Percentiles rank a stretch among this genome's conserved stretches.
These are phyloP conservation scores for Microchirus variegatus DNA, from an alignment of 2,797 vertebrate species.

Conservation along the genomic window DNA sequence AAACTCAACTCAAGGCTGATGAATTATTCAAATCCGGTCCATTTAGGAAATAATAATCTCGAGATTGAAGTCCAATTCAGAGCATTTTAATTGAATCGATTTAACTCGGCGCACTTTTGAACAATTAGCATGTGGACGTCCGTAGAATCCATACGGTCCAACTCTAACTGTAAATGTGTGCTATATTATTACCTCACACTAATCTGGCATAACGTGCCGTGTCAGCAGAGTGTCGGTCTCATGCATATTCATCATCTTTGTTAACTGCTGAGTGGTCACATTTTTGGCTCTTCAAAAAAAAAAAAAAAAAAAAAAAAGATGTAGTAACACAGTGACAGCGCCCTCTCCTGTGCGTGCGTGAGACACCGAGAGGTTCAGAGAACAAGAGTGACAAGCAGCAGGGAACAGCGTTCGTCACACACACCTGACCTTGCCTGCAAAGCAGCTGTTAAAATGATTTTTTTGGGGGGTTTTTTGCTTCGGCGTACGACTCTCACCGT, in stretches of 20 bases:
- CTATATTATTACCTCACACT: background rate
- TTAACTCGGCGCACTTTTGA: slow-evolving; percentile 33
- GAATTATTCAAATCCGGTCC: slow-evolving; percentile 62
- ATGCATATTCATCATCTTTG: slow-evolving; percentile 73
- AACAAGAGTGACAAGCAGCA: slow-evolving; percentile 27
- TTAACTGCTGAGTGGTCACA: slow-evolving; percentile 62
- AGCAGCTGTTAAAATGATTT: slow-evolving; percentile 24
- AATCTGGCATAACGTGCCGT: slow-evolving; percentile 61
- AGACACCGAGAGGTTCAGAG: slow-evolving; percentile 4
- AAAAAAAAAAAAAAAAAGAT: slow-evolving; percentile 38
- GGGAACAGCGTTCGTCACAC: slow-evolving; percentile 17
- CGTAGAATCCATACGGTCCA: background rate
- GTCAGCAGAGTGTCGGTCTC: slow-evolving; percentile 66
- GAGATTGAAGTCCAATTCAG: slow-evolving; percentile 37
- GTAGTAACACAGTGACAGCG: slow-evolving; percentile 48
- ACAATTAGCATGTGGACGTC: slow-evolving; percentile 27
- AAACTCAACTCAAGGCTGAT: slow-evolving; percentile 47
- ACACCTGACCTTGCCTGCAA: slow-evolving; percentile 45
- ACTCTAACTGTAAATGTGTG: too few relatives aligned
- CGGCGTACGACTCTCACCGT: slow-evolving; percentile 81
- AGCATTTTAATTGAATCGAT: too few relatives aligned
- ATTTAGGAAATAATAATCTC: slow-evolving; percentile 56
- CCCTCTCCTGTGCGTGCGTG: slow-evolving; percentile 32
- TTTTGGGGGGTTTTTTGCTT: slow-evolving; percentile 53
- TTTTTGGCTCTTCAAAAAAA: slow-evolving; percentile 25